Evolutionary conservation across 2,113 vertebrate species (phyloP).

Genomic region (Ciconia boyciana): DNA sequence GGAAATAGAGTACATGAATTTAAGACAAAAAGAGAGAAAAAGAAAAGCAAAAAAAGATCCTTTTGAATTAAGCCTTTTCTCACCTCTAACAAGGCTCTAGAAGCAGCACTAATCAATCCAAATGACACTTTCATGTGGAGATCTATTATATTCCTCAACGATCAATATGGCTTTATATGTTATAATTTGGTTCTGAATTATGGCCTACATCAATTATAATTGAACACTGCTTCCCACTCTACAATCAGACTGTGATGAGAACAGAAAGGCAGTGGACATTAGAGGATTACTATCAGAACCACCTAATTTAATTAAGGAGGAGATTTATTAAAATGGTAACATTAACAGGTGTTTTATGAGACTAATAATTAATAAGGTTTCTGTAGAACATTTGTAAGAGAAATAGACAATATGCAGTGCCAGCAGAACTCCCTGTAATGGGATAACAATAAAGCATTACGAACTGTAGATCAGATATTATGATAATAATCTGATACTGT

Average conservation of each 20-base stretch:
- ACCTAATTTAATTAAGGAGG: constrained; percentile 64
- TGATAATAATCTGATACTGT: constrained; percentile 51
- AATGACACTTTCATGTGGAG: constrained; percentile 53
- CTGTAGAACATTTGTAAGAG: constrained; percentile 66
- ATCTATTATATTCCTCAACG: constrained; percentile 62
- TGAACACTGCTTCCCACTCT: constrained; percentile 36
- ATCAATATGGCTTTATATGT: constrained; percentile 69
- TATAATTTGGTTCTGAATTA: constrained; percentile 67
- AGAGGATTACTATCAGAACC: constrained; percentile 48
- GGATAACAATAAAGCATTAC: constrained; percentile 63
- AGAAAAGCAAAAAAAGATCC: not conserved
- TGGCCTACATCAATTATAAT: constrained; percentile 59
- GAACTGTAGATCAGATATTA: constrained; percentile 48
- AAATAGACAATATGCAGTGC: constrained; percentile 58
- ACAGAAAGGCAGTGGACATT: constrained; percentile 36
- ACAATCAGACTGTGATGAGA: constrained; percentile 46
- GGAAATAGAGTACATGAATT: not conserved
- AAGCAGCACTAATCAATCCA: constrained; percentile 65
- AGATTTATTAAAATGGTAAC: constrained; percentile 68
- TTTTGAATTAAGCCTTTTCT: constrained; percentile 43
- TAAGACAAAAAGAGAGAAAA: not conserved
- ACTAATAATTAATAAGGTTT: constrained; percentile 71
- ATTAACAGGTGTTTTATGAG: constrained; percentile 69
- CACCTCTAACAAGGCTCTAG: constrained; percentile 54
- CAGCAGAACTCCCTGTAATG: constrained; percentile 55